Base-by-base conservation (phyloP, 2,797 vertebrate genomes). In the Tokudaia tokunoshimensis region DNA sequence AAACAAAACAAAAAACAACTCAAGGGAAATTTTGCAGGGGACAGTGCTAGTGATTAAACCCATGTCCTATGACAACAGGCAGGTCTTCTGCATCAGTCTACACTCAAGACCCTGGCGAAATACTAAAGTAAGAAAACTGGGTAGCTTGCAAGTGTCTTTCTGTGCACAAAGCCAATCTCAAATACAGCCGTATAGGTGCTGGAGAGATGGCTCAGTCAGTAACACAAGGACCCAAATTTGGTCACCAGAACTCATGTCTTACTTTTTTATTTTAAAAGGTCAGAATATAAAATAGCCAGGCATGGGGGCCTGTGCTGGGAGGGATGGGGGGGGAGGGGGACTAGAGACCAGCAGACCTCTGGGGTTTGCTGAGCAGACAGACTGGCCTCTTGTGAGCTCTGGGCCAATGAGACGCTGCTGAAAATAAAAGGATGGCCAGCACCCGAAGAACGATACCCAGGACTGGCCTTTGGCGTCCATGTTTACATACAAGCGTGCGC, bases 141-240 rank as follows among this genome's bases (percentile, higher is more conserved):
- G 61, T 88, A 89, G 89, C 6, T 70, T 91, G 8, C 41, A 82
- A 75, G 82, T 74, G 10, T 19, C 79, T 94, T 96, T 75, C 34
- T 74, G 67, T 55, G n/a, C 24, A 85, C 41, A 94, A 74, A 94
- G 47, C 41, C 22, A 41, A 9, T n/a, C 8, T 76, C 52, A 67
- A 50, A 92, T 72, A 89, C 67, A 83, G 37, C 24, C 79, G 22
- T 9, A 24, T 11, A 65, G n/a, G 82, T 17, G 14, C 57, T 22
- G 61, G 61, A 11, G 34, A 52, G 29, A 26, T 70, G 47, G 26
- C 34, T 59, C 52, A 57, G 26, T 50, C 31, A 20, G 26, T 50
- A 78, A 78, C 76, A n/a, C 47, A 34, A 78, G 78, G 34, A 22
- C 50, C 31, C n/a, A 20, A 52, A 10, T 57, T 37, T 55, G 79